These are phyloP conservation scores for Melanaphis sacchari DNA, from an alignment of 1,140 invertebrate genomes.

Conservation along the genomic window DNA sequence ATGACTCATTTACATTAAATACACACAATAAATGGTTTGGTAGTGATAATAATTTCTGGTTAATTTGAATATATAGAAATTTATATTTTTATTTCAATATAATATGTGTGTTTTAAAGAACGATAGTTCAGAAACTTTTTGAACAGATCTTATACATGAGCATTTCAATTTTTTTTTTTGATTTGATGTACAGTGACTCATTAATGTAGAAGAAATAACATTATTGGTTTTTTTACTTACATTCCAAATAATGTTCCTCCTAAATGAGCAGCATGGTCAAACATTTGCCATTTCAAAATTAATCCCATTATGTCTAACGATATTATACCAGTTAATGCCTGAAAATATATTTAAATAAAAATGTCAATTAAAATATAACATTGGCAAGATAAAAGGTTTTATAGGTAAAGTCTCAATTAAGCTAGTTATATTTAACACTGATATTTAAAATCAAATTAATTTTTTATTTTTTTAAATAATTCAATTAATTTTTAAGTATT, in stretches of 20 bases:
- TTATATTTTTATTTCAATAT: too few species aligned
- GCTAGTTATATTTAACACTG: not conserved
- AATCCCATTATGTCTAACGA: slow-evolving; percentile 82
- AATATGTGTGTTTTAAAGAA: too few species aligned
- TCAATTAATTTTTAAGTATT: not conserved
- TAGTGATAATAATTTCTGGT: not conserved
- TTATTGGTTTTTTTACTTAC: slow-evolving; percentile 67
- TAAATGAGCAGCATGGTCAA: slow-evolving; percentile 98
- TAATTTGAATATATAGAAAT: not conserved
- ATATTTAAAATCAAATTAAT: slow-evolving; percentile 57
- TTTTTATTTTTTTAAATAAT: slow-evolving; percentile 5
- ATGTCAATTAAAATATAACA: not conserved
- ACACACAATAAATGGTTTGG: not conserved
- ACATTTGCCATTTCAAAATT: slow-evolving; percentile 86
- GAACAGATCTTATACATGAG: not conserved
- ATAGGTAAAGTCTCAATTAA: not conserved
- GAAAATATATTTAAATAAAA: slow-evolving; percentile 47
- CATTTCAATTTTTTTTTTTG: not conserved
- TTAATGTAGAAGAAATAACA: not conserved
- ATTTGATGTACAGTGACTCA: not conserved
- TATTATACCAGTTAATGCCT: slow-evolving; percentile 89
- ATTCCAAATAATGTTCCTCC: slow-evolving; percentile 91
- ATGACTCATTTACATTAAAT: not conserved
- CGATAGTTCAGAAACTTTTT: too few species aligned
- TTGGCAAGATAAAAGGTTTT: not conserved